Conservation (phyloP, 37 sponge, comb jelly and placozoan genomes). For the Halisarca cf. caerulea region DNA sequence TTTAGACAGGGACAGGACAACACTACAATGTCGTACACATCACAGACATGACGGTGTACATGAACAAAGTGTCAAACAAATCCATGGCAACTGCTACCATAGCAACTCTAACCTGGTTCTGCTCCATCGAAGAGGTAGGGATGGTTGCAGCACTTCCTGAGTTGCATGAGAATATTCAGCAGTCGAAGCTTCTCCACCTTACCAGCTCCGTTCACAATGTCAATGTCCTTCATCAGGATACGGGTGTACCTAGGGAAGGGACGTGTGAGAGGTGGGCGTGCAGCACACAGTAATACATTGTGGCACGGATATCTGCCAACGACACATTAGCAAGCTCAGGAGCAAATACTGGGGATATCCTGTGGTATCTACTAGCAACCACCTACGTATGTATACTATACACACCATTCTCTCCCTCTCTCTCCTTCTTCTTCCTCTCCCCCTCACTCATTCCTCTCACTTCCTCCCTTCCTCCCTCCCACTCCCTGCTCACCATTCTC, state of each 20-base stretch:
- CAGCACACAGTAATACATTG: too few species aligned
- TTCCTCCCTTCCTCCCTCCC: not conserved
- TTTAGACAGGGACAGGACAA: not conserved
- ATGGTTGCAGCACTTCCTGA: conserved; percentile 98
- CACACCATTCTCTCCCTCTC: not conserved
- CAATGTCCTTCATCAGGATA: conserved; percentile 97
- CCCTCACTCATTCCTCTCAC: not conserved
- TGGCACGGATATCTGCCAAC: too few species aligned
- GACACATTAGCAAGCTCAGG: too few species aligned
- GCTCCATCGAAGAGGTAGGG: conserved; percentile 99
- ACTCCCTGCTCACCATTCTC: conserved; percentile 78
- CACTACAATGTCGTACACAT: too few species aligned
- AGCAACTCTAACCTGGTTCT: conserved; percentile 83
- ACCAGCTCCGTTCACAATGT: conserved; percentile 97
- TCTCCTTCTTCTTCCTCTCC: not conserved
- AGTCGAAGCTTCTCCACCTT: conserved; percentile 84
- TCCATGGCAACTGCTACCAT: too few species aligned
- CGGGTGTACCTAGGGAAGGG: conserved; percentile 83
- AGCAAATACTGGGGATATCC: too few species aligned
- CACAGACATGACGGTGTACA: not conserved
- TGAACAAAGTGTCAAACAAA: too few species aligned
- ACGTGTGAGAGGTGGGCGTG: too few species aligned
- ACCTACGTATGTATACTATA: not conserved
- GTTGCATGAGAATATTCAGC: conserved; percentile 98
- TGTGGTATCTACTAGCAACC: too few species aligned